Percentiles rank a stretch among this genome's conserved stretches.
Evolutionary conservation across 2,113 vertebrate species (phyloP).

Genomic region (Thinocorus orbignyianus): DNA sequence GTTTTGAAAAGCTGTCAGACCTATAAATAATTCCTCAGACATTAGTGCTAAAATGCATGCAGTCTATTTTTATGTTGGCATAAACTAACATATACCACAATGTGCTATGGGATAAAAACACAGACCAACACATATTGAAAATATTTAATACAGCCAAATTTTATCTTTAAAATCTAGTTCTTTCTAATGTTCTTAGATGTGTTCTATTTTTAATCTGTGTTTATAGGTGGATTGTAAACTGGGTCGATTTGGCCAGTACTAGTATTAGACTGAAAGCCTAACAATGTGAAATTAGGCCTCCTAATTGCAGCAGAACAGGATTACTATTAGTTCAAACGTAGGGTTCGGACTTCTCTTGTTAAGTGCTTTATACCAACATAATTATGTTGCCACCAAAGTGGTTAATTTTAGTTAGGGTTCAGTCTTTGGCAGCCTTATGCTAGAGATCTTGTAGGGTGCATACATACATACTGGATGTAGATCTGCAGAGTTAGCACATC

Average conservation of each 20-base stretch:
- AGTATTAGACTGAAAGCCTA: background rate
- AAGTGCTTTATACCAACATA: background rate
- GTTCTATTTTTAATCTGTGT: background rate
- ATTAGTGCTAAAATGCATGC: background rate
- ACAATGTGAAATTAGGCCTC: background rate
- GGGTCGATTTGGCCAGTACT: background rate
- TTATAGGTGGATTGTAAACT: background rate
- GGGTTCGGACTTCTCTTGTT: background rate
- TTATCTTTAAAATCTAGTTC: background rate
- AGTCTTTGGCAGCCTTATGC: background rate
- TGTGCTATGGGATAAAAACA: background rate
- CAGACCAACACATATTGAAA: background rate
- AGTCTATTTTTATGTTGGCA: background rate
- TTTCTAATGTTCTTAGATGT: background rate
- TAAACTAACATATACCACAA: background rate
- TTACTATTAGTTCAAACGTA: background rate
- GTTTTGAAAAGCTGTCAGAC: constrained; percentile 9
- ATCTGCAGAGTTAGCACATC: background rate
- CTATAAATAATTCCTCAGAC: background rate
- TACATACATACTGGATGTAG: background rate
- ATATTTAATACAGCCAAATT: background rate
- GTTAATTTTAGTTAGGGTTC: background rate
- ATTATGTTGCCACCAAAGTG: background rate
- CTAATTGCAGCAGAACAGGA: background rate
- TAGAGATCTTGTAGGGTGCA: fast-evolving